Base-by-base conservation (phyloP, 2,888 invertebrate genomes). In the Phortica magna region DNA sequence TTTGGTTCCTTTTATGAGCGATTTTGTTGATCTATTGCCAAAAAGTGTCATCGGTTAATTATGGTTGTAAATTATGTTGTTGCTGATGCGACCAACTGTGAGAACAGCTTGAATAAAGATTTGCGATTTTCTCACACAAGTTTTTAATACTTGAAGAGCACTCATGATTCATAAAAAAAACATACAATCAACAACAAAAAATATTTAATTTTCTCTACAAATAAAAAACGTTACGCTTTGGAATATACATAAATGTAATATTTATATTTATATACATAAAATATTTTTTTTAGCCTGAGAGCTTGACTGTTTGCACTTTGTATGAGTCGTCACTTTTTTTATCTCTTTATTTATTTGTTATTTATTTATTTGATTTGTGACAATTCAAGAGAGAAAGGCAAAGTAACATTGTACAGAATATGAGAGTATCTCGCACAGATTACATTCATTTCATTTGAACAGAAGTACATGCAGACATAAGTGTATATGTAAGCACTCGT, bases 331-430 rank as follows among this genome's bases (percentile, higher is more conserved):
- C 31, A 31, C 2, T 31, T 31, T 22, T 72, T 14, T 72, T 53
- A n/a, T 73, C 41, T 41, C 41, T 39, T 31, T 65, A 31, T 59
- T 22, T 65, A 39, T 65, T 31, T 65, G 9, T 10, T 17, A 71
- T 64, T 74, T 72, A 43, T 75, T 59, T 53, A 75, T 75, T 68
- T 70, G 48, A 79, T 79, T 77, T 83, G 81, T 78, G 83, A 84
- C 82, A 82, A 78, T 83, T 39, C 41, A 65, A 65, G n/a, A 12
- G n/a, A 31, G n/a, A n/a, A 65, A 65, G 22, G 42, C 1, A 14
- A 53, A 71, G 31, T 31, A 22, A 2, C 48, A 14, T 48, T 12
- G 48, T 22, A 71, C 22, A 22, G 31, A 71, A 48, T 22, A 42
- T 12, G 53, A 68, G n/a, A 55, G 55, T 71, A 14, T 19, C 48